phyloP scores from a whole-genome alignment of 2,888 invertebrate genomes.

The Mystacides longicornis region DNA sequence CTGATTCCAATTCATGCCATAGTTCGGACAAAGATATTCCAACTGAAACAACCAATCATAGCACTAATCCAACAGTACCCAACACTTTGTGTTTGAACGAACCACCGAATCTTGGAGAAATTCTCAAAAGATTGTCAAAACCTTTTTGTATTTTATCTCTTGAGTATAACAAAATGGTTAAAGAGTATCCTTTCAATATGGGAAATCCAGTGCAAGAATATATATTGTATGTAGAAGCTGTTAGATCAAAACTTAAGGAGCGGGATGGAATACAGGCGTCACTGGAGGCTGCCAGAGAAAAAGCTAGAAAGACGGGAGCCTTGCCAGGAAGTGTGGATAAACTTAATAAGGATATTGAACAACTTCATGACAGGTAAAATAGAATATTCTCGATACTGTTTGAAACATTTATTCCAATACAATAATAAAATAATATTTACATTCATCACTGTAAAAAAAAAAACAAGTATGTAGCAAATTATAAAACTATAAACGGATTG shows the following conservation, averaged over 20 bases:
- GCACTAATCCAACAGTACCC: neutral
- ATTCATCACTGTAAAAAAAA: neutral
- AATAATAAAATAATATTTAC: neutral
- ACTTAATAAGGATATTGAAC: conserved; percentile 44
- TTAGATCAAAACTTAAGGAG: conserved; percentile 55
- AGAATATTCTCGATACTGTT: too few species aligned
- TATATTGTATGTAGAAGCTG: conserved; percentile 57
- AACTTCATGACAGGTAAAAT: conserved; percentile 47
- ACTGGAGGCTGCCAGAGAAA: conserved; percentile 53
- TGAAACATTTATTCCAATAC: too few species aligned
- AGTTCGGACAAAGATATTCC: neutral
- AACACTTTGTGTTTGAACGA: neutral
- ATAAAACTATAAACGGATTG: neutral
- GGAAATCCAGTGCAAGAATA: conserved; percentile 52
- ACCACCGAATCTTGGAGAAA: conserved; percentile 33
- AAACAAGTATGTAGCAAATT: neutral
- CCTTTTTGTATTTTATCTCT: conserved; percentile 43
- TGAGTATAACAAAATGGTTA: conserved; percentile 44
- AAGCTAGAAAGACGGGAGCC: conserved; percentile 6
- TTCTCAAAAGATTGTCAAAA: conserved; percentile 40
- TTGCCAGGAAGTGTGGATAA: conserved; percentile 6
- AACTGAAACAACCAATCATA: neutral
- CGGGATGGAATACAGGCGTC: conserved; percentile 57
- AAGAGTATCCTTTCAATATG: conserved; percentile 35
- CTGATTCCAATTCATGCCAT: neutral